Evolutionary conservation across 2,888 invertebrate species (phyloP), one percentile per base, ranked within the genome.

Genomic region (Ceriagrion tenellum): DNA sequence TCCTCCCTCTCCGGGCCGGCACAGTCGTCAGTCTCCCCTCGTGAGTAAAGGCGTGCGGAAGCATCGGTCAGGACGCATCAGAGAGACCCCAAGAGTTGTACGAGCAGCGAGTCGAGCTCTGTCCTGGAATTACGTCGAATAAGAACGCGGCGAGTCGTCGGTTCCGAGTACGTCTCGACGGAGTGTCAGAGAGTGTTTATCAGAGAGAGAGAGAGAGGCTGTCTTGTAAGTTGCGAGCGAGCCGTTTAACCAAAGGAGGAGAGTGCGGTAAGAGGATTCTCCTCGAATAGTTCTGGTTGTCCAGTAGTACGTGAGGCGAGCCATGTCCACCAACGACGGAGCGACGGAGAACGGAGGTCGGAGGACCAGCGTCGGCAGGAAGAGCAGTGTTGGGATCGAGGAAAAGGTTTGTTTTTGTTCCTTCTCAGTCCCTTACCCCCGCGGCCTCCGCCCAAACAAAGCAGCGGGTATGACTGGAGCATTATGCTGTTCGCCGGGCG

Each of bases 401-500:
- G 93, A 93, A 93, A 93, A 93, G 93, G 93, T 93, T 74, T 69
- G 93, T 93, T 93, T 69, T 69, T 26, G 35, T 63, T 74, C 63
- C 26, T 40, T 40, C 69, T 26, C 47, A 69, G 69, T 23, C 69
- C 26, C n/a, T 69, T 93, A 35, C 1, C 69, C 26, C 47, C 26
- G 63, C 4, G 30, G n/a, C 30, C 0, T 30, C 74, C 3, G 0
- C 30, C 69, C 10, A 18, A 18, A 8, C 18, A 18, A 35, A 8
- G 30, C 18, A 2, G 20, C 18, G 59, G 59, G 18, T 1, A 59
- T 20, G 18, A 16, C 59, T 8, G 59, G 20, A 16, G 59, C 59
- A 16, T 59, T 16, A 59, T 16, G 59, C 59, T 1, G 35, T 12
- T 30, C 35, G 35, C 8, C 18, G 81, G 35, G 16, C 26, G 81